Percentiles rank a stretch among this genome's conserved stretches.
Evolutionary conservation across 1,140 invertebrate genomes (phyloP).

Genomic region (Zaprionus davidi): DNA sequence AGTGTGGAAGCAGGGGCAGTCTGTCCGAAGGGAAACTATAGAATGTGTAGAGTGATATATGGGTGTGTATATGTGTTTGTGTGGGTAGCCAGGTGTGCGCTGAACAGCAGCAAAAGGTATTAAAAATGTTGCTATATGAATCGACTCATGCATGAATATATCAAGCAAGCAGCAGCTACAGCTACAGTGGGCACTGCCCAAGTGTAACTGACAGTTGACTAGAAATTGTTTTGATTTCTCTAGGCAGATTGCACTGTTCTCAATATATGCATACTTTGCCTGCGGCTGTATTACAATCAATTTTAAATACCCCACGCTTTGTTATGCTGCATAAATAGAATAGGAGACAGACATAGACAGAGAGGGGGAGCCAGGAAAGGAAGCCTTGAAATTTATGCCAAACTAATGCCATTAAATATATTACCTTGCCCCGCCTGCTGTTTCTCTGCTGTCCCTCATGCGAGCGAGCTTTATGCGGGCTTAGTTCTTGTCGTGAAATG

Average conservation of each 20-base stretch:
- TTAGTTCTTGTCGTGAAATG: conserved; percentile 67
- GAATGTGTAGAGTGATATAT: conserved; percentile 2
- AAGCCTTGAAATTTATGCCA: conserved; percentile 64
- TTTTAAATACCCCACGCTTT: conserved; percentile 67
- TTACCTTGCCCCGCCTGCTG: conserved; percentile 26
- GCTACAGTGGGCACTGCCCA: conserved; percentile 38
- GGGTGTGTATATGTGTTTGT: conserved; percentile 19
- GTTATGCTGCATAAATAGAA: conserved; percentile 70
- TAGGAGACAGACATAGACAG: background rate
- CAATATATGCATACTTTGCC: background rate
- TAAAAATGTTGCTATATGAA: conserved; percentile 56
- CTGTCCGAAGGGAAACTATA: background rate
- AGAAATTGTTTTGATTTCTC: background rate
- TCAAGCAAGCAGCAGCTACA: conserved; percentile 4
- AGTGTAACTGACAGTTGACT: background rate
- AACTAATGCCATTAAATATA: conserved; percentile 66
- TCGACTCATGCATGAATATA: conserved; percentile 23
- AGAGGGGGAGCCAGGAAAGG: background rate
- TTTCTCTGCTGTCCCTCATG: background rate
- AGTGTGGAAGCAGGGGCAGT: background rate
- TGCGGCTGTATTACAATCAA: conserved; percentile 36
- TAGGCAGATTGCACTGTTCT: background rate
- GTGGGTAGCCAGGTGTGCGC: conserved; percentile 61
- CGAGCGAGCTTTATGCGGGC: conserved; percentile 45
- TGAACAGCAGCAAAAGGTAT: conserved; percentile 53